Evolutionary conservation across 1,140 invertebrate species (phyloP).

Genomic region (Platyscapa corneri): DNA sequence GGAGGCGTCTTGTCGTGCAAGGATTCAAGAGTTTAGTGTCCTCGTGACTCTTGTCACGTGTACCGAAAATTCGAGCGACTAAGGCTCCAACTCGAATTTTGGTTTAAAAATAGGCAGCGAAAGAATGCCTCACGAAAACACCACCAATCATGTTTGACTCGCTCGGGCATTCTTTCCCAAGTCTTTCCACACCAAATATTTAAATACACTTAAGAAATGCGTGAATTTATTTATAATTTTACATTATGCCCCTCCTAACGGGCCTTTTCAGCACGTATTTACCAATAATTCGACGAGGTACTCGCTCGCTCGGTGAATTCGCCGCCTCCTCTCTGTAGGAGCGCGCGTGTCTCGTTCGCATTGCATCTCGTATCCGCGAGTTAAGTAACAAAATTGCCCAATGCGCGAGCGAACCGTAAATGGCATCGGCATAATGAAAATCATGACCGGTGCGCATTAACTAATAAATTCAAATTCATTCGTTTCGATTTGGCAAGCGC

Average conservation of each 20-base stretch:
- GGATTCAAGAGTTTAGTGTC: background rate
- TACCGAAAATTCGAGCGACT: background rate
- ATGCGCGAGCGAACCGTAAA: background rate
- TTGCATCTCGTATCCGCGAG: background rate
- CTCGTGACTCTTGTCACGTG: background rate
- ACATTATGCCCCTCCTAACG: background rate
- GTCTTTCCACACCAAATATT: background rate
- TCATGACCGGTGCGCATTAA: background rate
- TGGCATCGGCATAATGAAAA: background rate
- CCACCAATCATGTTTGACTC: background rate
- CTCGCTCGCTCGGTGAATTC: no score
- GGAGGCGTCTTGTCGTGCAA: background rate
- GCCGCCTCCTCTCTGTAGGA: no score
- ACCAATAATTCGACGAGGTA: no score
- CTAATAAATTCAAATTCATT: background rate
- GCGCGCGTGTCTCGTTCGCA: background rate
- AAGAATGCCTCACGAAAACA: background rate
- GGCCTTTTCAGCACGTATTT: no score
- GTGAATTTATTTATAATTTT: background rate
- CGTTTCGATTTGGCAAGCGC: background rate
- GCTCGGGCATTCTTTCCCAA: background rate
- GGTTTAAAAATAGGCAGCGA: background rate
- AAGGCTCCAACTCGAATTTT: conserved; percentile 1
- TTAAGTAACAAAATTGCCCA: background rate
- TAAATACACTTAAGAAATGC: background rate